These are phyloP conservation scores for Turdus rufiventris DNA, from an alignment of 2,113 vertebrate species.

Conservation along the genomic window DNA sequence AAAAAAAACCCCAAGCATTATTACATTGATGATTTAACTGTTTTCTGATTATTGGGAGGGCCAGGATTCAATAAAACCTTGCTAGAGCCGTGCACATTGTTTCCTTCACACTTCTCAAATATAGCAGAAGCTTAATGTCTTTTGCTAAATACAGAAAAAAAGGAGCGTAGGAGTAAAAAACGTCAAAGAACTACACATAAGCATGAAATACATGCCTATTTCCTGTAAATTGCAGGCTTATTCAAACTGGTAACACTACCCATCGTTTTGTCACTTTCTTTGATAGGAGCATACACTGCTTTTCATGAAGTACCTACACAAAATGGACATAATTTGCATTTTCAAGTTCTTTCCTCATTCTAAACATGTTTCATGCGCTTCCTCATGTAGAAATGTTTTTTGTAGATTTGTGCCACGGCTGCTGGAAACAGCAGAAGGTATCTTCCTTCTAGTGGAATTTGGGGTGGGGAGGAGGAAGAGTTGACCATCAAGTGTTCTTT, in stretches of 20 bases:
- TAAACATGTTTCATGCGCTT: not conserved
- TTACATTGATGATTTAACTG: not conserved
- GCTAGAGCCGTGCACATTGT: not conserved
- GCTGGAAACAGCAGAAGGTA: not conserved
- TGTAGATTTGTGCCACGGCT: not conserved
- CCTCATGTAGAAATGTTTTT: not conserved
- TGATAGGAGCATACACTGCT: not conserved
- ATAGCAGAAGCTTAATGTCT: not conserved
- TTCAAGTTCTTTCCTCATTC: not conserved
- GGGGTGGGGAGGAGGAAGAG: not conserved
- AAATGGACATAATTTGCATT: not conserved
- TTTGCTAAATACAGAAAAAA: not conserved
- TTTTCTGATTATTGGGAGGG: not conserved
- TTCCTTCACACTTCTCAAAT: not conserved
- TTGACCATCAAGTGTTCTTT: not conserved
- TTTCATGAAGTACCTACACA: not conserved
- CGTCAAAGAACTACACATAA: not conserved
- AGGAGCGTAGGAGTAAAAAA: not conserved
- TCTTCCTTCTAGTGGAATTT: not conserved
- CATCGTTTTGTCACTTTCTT: not conserved
- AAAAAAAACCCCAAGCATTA: not conserved
- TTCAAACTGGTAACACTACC: not conserved
- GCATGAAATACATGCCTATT: not conserved
- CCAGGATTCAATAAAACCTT: not conserved
- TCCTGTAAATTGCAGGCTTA: not conserved